Conservation (phyloP, 2,888 invertebrate species). For the Synergus gifuensis region DNA sequence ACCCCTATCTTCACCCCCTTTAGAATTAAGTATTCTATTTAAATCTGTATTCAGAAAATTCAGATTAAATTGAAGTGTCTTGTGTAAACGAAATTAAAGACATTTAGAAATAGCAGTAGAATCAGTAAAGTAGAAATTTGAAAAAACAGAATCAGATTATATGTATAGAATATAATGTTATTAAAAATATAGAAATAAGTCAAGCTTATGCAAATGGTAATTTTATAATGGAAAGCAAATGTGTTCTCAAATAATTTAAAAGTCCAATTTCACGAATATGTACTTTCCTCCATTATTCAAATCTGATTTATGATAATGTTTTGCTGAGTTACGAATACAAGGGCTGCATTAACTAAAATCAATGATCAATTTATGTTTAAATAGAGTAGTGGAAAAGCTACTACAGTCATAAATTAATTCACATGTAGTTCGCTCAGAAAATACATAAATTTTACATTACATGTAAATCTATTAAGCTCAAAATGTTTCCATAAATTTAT, state of each 20-base stretch:
- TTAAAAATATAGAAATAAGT: too few relatives aligned
- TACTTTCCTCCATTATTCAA: too few relatives aligned
- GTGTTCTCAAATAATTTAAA: too few relatives aligned
- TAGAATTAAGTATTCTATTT: background rate
- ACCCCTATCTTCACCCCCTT: background rate
- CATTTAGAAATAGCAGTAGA: too few relatives aligned
- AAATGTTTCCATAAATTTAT: background rate
- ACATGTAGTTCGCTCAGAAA: background rate
- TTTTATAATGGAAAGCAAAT: too few relatives aligned
- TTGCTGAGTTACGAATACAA: background rate
- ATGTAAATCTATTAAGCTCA: background rate
- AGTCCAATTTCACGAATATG: too few relatives aligned
- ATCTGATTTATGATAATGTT: background rate
- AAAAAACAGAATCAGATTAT: too few relatives aligned
- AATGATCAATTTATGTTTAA: background rate
- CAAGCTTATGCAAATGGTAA: too few relatives aligned
- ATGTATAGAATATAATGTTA: too few relatives aligned
- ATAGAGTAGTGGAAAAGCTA: slow-evolving; percentile 1
- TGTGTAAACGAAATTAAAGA: background rate
- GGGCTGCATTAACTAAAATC: background rate
- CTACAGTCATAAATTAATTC: background rate
- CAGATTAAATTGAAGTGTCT: background rate
- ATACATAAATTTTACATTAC: background rate
- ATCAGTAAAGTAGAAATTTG: too few relatives aligned
- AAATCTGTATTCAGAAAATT: background rate